These are phyloP conservation scores for Phymastichus coffea DNA, from an alignment of 1,140 invertebrate species.

Conservation along the genomic window DNA sequence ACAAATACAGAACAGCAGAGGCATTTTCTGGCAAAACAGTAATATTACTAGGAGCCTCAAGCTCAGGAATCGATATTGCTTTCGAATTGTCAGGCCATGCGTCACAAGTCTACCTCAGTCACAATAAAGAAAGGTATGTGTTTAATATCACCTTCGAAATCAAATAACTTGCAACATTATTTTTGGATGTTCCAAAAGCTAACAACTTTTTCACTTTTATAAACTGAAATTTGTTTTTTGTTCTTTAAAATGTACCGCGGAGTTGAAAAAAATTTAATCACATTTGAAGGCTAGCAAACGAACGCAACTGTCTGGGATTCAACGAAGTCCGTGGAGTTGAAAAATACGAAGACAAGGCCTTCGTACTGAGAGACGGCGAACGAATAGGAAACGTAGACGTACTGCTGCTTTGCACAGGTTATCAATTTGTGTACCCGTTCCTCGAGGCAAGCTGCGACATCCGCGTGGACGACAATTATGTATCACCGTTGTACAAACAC, in stretches of 20 bases:
- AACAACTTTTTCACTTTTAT: not conserved
- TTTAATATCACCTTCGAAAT: not conserved
- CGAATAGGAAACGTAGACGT: constrained; percentile 27
- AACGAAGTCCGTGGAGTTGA: constrained; percentile 39
- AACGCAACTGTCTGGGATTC: constrained; percentile 23
- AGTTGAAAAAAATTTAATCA: too few species aligned
- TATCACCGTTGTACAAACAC: constrained; percentile 74
- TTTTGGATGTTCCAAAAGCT: not conserved
- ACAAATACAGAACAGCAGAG: constrained; percentile 65
- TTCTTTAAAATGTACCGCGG: not conserved
- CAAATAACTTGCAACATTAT: too few species aligned
- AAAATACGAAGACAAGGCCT: constrained; percentile 32
- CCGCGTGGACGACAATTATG: constrained; percentile 61
- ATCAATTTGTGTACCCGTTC: constrained; percentile 68
- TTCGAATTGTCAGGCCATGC: constrained; percentile 58
- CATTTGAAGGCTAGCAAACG: not conserved
- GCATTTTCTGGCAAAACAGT: constrained; percentile 60
- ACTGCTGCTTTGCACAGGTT: constrained; percentile 59
- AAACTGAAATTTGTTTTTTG: not conserved
- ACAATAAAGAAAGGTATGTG: constrained; percentile 40
- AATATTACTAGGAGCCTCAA: constrained; percentile 66
- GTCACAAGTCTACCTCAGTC: constrained; percentile 54
- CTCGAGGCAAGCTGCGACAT: constrained; percentile 62
- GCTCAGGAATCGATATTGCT: constrained; percentile 71
- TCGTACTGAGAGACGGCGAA: constrained; percentile 36